Percentiles rank a stretch among this genome's conserved stretches.
phyloP scores from a whole-genome alignment of 2,888 invertebrate species.

The Syrista parreyssii region DNA sequence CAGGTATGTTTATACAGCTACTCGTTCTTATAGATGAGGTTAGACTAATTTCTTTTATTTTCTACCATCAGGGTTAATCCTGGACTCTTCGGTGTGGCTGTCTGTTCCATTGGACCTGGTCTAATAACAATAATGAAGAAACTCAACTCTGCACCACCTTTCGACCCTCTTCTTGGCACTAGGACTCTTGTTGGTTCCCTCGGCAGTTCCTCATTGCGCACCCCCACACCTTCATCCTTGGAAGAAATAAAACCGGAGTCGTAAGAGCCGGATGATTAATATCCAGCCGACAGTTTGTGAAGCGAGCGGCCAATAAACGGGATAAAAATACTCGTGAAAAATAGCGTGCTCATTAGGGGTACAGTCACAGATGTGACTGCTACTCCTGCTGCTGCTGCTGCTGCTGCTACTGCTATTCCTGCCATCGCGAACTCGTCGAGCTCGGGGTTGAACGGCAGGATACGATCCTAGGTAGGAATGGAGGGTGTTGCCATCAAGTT shows the following conservation, averaged over 20 bases:
- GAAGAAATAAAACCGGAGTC: slow-evolving; percentile 59
- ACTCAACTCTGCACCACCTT: slow-evolving; percentile 26
- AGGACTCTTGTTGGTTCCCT: slow-evolving; percentile 21
- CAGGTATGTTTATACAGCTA: background rate
- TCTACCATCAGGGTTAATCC: background rate
- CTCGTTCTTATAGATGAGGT: background rate
- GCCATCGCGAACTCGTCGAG: slow-evolving; percentile 11
- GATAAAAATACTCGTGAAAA: slow-evolving; percentile 67
- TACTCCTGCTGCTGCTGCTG: slow-evolving; percentile 26
- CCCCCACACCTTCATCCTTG: slow-evolving; percentile 52
- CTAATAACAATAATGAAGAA: slow-evolving; percentile 51
- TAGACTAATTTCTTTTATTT: background rate
- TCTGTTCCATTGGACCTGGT: slow-evolving; percentile 27
- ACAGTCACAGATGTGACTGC: slow-evolving; percentile 65
- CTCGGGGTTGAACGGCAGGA: background rate
- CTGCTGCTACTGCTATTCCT: slow-evolving; percentile 13
- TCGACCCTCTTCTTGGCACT: slow-evolving; percentile 18
- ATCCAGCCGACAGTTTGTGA: slow-evolving; percentile 66
- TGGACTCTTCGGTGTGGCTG: background rate
- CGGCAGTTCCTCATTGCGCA: slow-evolving; percentile 18
- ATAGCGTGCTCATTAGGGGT: slow-evolving; percentile 66
- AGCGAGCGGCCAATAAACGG: slow-evolving; percentile 66
- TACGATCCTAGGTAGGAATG: slow-evolving; percentile 13
- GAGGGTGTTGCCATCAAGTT: slow-evolving; percentile 29
- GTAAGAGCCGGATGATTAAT: slow-evolving; percentile 65